Base-by-base conservation (phyloP, 2,888 invertebrate genomes). In the Leptinotarsa peninsularis region DNA sequence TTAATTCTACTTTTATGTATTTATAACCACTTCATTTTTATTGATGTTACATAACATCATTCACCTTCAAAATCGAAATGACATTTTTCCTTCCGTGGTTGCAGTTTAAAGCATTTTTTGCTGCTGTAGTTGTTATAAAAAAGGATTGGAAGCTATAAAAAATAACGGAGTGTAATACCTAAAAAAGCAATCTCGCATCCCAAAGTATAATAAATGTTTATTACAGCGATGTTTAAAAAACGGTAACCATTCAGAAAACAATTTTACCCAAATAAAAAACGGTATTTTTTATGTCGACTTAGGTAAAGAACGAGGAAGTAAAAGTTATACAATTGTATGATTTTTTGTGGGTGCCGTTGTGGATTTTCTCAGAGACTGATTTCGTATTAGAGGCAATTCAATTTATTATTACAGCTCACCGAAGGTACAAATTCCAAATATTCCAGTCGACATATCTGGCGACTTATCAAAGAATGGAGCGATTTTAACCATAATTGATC, bases 271-370 rank as follows among this genome's bases (percentile, higher is more conserved):
- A 67, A 67, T 67, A 72, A 67, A 66, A 73, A 73, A 73, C 73
- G 67, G 73, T 73, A 73, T 73, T 68, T 73, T 72, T 67, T 73
- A 60, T 50, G 60, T 58, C 18, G 49, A 58, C 54, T 10, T 18
- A 27, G 67, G 17, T 18, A 66, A 66, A 33, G 43, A 52, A 56
- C 43, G 17, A 67, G 60, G 60, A 66, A 58, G 56, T 50, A 56
- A 50, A 50, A 67, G 52, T 73, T 73, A 43, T 73, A 50, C 27
- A 67, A 60, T 73, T 73, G n/a, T 73, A 73, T 73, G 68, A 73
- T 60, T 73, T 73, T 73, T 27, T 67, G 52, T 67, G 54, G 72
- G 43, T 56, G 69, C 14, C 27, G 17, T 27, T 58, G 58, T 58
- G 21, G 33, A 3, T 18, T 56, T n/a, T 10, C 33, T 54, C 15